Conservation (phyloP, 2,113 vertebrate genomes). For the Xiphophorus maculatus region DNA sequence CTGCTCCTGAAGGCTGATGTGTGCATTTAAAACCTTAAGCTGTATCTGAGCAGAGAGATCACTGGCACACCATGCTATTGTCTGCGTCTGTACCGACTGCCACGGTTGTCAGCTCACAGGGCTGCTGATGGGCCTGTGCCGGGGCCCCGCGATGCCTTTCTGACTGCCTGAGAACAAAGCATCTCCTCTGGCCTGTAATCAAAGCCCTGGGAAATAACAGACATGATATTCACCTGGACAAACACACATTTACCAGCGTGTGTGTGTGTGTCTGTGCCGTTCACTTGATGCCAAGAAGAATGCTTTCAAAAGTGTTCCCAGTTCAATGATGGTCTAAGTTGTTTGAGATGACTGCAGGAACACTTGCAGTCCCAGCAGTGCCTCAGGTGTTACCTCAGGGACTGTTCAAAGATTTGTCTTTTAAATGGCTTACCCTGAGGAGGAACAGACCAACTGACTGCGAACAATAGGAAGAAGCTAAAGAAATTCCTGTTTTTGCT, state of each 20-base stretch:
- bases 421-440: conserved; percentile 44
- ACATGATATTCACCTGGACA: conserved; percentile 67
- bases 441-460: conserved; percentile 28
- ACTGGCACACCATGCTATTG: conserved; percentile 58
- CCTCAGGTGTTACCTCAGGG: conserved; percentile 60
- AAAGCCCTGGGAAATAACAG: conserved; percentile 80
- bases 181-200: conserved; percentile 78
- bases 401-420: conserved; percentile 49
- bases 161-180: conserved; percentile 77
- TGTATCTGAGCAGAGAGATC: conserved; percentile 59
- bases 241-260: conserved; percentile 39
- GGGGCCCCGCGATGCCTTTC: conserved; percentile 51
- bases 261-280: conserved; percentile 7
- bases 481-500: conserved; percentile 1
- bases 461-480: conserved; percentile 9
- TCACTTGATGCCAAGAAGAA: conserved; percentile 19
- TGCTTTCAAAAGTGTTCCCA: conserved; percentile 21
- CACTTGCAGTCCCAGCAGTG: conserved; percentile 31
- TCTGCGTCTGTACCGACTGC: conserved; percentile 62
- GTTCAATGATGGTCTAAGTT: conserved; percentile 14
- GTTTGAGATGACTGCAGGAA: conserved; percentile 32
- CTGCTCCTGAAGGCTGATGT: conserved; percentile 49
- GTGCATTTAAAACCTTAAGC: conserved; percentile 70
- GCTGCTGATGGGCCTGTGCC: conserved; percentile 47
- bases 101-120: conserved; percentile 64